Evolutionary conservation across 2,888 invertebrate genomes (phyloP).

Genomic region (Nomada goodeniana): DNA sequence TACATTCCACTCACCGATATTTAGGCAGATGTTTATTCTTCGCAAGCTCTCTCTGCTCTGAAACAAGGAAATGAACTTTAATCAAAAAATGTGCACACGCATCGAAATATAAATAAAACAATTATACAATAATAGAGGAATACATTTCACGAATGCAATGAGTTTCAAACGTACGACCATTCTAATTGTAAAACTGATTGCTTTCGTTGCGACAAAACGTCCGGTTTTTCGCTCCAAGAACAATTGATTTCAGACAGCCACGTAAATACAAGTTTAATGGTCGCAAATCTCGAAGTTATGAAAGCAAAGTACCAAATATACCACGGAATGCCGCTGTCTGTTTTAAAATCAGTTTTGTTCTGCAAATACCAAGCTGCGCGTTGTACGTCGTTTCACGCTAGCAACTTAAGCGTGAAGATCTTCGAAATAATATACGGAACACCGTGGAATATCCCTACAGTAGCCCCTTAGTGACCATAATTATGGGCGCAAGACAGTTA

Average conservation of each 20-base stretch:
- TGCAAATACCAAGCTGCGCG: background rate
- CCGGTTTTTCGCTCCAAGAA: background rate
- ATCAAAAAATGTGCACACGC: background rate
- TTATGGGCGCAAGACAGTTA: background rate
- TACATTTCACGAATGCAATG: background rate
- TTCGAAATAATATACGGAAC: background rate
- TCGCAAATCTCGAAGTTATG: background rate
- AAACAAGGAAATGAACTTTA: constrained; percentile 15
- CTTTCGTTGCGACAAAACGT: background rate
- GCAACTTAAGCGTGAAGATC: background rate
- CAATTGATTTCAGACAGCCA: constrained; percentile 8
- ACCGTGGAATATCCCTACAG: background rate
- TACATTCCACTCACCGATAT: constrained; percentile 34
- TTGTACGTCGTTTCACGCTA: background rate
- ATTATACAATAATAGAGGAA: background rate
- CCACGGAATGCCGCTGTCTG: background rate
- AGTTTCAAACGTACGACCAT: background rate
- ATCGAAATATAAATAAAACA: background rate
- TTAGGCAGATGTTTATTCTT: background rate
- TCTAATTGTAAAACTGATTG: background rate
- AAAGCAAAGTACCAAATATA: background rate
- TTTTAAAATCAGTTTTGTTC: background rate
- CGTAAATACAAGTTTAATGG: background rate
- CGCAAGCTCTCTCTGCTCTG: constrained; percentile 8
- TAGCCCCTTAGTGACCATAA: constrained; percentile 1